Conservation (phyloP, 2,797 vertebrate species). For the Arctocebus calabarensis region DNA sequence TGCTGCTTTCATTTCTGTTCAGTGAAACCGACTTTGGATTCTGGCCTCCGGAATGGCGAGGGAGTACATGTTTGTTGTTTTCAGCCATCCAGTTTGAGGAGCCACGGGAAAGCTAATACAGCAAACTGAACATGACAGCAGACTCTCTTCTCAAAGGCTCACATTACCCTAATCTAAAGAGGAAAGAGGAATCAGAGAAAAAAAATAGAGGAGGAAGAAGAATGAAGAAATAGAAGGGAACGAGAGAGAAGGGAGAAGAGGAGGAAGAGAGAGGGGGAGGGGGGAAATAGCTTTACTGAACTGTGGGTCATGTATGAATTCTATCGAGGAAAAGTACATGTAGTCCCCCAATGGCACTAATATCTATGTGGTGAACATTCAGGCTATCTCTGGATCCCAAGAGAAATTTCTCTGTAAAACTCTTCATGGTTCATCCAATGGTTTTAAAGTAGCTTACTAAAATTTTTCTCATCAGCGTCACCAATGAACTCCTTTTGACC, state of each 20-base stretch:
- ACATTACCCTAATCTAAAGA: neutral
- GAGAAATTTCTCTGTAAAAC: slow-evolving; percentile 9
- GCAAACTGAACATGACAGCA: neutral
- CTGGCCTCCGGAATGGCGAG: neutral
- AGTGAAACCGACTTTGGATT: neutral
- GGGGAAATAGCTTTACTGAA: neutral
- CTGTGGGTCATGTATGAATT: neutral
- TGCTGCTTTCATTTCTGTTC: neutral
- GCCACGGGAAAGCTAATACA: neutral
- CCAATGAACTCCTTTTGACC: neutral
- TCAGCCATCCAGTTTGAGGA: neutral
- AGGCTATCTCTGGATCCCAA: neutral
- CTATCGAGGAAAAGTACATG: neutral
- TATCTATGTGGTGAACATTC: neutral
- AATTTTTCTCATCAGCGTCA: slow-evolving; percentile 16
- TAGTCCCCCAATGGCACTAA: neutral
- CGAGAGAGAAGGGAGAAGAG: neutral
- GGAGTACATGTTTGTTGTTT: neutral
- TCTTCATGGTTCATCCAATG: neutral
- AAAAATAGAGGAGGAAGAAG: neutral
- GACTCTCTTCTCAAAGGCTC: slow-evolving; percentile 12
- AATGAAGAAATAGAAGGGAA: neutral
- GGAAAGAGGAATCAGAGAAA: neutral
- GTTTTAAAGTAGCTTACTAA: neutral
- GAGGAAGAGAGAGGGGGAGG: neutral